These are phyloP conservation scores for Scrobipalpa atriplicella DNA, from an alignment of 2,888 invertebrate genomes.

Conservation along the genomic window DNA sequence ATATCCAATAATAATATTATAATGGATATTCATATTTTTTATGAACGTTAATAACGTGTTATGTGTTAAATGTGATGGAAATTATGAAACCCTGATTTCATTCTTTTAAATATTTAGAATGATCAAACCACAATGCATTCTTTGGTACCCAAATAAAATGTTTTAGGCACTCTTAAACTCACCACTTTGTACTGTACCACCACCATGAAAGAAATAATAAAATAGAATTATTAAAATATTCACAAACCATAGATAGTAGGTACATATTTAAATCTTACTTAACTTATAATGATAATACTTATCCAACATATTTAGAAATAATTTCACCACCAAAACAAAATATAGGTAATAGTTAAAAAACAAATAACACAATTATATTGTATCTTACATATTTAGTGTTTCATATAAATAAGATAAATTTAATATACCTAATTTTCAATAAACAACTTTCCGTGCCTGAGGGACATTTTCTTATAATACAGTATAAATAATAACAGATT, in stretches of 20 bases:
- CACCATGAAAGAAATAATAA: slow-evolving; percentile 78
- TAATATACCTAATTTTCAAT: no score
- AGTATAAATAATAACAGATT: no score
- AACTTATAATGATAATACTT: background rate
- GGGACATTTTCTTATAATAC: no score
- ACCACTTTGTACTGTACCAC: slow-evolving; percentile 69
- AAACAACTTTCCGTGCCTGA: no score
- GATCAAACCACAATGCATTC: slow-evolving; percentile 32
- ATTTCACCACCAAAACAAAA: no score
- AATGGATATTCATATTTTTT: background rate
- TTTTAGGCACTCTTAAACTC: slow-evolving; percentile 66
- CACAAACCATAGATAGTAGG: slow-evolving; percentile 16
- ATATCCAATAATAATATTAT: no score
- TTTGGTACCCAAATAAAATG: slow-evolving; percentile 48
- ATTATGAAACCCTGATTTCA: background rate
- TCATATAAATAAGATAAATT: no score
- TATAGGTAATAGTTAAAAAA: no score
- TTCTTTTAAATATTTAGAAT: background rate
- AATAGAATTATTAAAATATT: slow-evolving; percentile 31
- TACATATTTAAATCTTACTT: background rate
- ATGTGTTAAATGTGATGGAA: slow-evolving; percentile 2
- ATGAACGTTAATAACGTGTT: background rate
- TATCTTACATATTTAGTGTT: no score
- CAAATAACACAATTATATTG: no score
- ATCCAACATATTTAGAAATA: no score